Conservation (phyloP, 2,113 vertebrate species). For the Xyrauchen texanus region DNA sequence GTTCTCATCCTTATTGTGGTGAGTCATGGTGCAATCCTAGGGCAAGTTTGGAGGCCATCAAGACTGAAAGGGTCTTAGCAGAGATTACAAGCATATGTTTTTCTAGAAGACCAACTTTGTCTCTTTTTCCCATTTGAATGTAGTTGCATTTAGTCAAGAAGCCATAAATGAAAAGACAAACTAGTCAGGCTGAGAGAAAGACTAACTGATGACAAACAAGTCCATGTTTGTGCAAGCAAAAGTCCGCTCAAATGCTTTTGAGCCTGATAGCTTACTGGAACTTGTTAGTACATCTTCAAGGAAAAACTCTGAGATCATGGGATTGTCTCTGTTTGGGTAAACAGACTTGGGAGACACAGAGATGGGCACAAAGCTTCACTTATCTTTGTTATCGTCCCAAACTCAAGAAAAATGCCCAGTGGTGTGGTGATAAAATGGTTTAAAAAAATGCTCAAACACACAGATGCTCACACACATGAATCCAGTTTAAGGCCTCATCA, state of each 20-base stretch:
- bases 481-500: background rate
- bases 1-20: conserved; percentile 4
- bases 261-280: conserved; percentile 13
- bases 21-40: background rate
- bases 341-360: background rate
- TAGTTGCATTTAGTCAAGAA: conserved; percentile 27
- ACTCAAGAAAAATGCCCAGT: background rate
- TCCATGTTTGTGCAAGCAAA: background rate
- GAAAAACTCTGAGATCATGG: background rate
- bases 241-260: background rate
- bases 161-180: background rate
- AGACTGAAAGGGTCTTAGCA: conserved; percentile 25
- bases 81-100: conserved; percentile 60
- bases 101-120: conserved; percentile 24
- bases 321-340: background rate
- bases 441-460: background rate
- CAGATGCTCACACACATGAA: background rate
- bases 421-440: background rate
- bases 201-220: no score
- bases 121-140: conserved; percentile 48
- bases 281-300: no score
- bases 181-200: background rate
- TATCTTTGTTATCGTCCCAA: background rate
- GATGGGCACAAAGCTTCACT: background rate
- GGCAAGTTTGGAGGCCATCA: conserved; percentile 47